Percentiles rank a stretch among this genome's conserved stretches.
Conservation (phyloP, 2,113 vertebrate genomes). For the Pelobates fuscus region DNA sequence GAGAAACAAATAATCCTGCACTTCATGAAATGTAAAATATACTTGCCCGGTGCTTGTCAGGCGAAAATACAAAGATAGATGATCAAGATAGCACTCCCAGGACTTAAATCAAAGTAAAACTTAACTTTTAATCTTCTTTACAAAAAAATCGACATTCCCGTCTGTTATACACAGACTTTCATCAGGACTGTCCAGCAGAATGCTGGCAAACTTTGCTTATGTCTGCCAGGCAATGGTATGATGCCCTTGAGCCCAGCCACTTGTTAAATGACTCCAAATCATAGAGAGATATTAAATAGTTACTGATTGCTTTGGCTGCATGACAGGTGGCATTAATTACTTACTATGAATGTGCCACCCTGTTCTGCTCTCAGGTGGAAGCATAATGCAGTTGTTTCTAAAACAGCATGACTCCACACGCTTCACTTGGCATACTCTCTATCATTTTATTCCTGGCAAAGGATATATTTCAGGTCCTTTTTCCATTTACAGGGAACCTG, state of each 20-base stretch:
- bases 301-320: constrained; percentile 15
- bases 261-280: constrained; percentile 22
- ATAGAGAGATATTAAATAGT: constrained; percentile 6
- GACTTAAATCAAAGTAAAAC: too few relatives aligned
- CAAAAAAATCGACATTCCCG: too few relatives aligned
- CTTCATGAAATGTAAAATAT: too few relatives aligned
- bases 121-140: too few relatives aligned
- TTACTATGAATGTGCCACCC: constrained; percentile 13
- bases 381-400: constrained; percentile 4
- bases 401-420: constrained; percentile 13
- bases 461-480: background rate
- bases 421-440: background rate
- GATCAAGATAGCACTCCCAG: too few relatives aligned
- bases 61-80: too few relatives aligned
- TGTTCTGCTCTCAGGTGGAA: constrained; percentile 21
- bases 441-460: constrained; percentile 14
- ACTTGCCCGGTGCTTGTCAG: too few relatives aligned
- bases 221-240: constrained; percentile 4
- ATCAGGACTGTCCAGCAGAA: too few relatives aligned
- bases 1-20: too few relatives aligned
- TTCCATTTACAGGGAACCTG: background rate
- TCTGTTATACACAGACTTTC: too few relatives aligned
- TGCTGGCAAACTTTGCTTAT: background rate
- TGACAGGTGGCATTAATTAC: constrained; percentile 32
- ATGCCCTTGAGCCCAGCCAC: constrained; percentile 9